These are phyloP conservation scores for Battus philenor DNA, from an alignment of 1,140 invertebrate genomes.

Conservation along the genomic window DNA sequence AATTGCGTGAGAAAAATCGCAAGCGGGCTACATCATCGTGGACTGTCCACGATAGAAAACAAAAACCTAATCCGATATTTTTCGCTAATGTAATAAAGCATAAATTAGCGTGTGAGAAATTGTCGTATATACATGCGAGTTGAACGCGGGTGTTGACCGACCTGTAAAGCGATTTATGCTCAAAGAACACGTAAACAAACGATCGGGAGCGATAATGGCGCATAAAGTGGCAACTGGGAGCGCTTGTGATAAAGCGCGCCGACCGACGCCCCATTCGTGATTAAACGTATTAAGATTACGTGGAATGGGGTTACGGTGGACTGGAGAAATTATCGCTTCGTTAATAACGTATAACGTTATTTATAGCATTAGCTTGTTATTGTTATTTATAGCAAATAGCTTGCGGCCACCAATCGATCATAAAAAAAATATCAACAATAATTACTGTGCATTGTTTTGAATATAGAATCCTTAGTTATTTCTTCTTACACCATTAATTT, in stretches of 20 bases:
- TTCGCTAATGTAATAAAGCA: not conserved
- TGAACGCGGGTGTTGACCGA: conserved; percentile 2
- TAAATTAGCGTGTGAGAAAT: not conserved
- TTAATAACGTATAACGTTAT: no score
- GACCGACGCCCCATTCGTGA: conserved; percentile 3
- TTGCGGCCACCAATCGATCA: no score
- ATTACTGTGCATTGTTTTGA: no score
- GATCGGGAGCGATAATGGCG: conserved; percentile 14
- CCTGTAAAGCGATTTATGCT: conserved; percentile 8
- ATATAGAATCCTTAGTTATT: no score
- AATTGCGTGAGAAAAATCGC: not conserved
- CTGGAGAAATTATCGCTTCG: no score
- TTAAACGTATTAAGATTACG: conserved; percentile 14
- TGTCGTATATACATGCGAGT: conserved; percentile 2
- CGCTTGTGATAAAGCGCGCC: conserved; percentile 15
- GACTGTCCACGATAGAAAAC: not conserved
- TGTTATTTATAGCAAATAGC: no score
- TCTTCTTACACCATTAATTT: no score
- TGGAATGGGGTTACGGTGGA: not conserved
- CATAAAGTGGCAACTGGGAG: conserved; percentile 14
- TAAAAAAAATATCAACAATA: no score
- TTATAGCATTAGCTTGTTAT: no score
- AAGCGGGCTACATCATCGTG: not conserved
- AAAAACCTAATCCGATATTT: not conserved
- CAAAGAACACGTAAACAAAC: conserved; percentile 18